Evolutionary conservation across 2,797 vertebrate genomes (phyloP), one percentile per base, ranked within the genome.

Genomic region (Pagetopsis macropterus): DNA sequence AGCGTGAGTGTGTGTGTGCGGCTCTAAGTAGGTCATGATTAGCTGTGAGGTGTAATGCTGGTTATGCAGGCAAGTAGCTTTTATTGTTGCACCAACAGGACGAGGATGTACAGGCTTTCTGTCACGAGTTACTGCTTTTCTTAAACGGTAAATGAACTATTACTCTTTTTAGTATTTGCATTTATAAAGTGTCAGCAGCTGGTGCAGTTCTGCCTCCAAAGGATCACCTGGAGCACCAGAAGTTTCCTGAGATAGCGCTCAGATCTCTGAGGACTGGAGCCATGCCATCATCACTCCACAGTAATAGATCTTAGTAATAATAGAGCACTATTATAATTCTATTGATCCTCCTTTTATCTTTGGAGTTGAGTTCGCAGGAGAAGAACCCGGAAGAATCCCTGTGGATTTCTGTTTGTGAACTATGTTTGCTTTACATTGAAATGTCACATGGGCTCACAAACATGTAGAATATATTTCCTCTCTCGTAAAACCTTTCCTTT

Each of bases 21-120:
- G 51, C 50, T 84, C 48, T 88, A 91, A 89, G 87, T 91, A 91
- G 90, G 91, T 92, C 87, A 91, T 88, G 82, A 88, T 90, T 86
- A 87, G 85, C 87, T 77, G 44, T 58, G 75, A 84, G 83, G 75
- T 75, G 51, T 69, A 81, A 70, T 40, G 56, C 65, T 68, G 21
- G 65, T 74, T 75, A 58, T 70, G 70, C 50, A 79, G 60, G 23
- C 27, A 27, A 27, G 27, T 5, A 27, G 27, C 21, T 71, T 21
- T 52, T 43, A 33, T 44, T 60, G 44, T 17, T 11, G 16, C 17
- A 52, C 40, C 27, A 40, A 14, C 55, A 50, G 23, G 27, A 59
- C 51, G 64, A 19, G 45, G 4, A 40, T 45, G 33, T n/a, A 5
- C 8, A 17, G 9, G 2, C 13, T 73, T 60, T 10, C 2, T 14